A percentile compares a stretch with the other conserved stretches of the same genome.
Evolutionary conservation across 2,797 vertebrate species (phyloP).

Genomic region (Danio tinwini): DNA sequence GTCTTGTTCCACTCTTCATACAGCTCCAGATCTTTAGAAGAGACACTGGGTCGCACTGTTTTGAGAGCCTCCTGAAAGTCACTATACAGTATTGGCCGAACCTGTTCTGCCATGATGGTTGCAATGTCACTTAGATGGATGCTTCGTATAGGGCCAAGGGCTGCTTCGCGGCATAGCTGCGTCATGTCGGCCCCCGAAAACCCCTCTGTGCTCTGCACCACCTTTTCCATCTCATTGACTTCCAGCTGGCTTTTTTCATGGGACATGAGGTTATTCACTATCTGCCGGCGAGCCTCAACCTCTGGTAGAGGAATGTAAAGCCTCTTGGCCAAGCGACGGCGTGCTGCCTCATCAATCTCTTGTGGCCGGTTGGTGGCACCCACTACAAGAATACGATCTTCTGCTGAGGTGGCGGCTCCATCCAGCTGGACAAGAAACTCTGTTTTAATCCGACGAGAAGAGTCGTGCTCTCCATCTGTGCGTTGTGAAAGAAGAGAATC

Average conservation of each 20-base stretch:
- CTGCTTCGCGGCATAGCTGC: constrained; percentile 93
- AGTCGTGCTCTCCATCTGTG: constrained; percentile 94
- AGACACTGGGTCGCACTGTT: constrained; percentile 90
- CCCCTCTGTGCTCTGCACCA: constrained; percentile 82
- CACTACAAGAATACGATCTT: constrained; percentile 95
- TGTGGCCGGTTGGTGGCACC: constrained; percentile 97
- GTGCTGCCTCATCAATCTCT: constrained; percentile 95
- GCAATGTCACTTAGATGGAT: constrained; percentile 87
- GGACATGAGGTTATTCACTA: constrained; percentile 86
- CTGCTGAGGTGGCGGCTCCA: constrained; percentile 89
- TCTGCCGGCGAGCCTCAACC: constrained; percentile 85
- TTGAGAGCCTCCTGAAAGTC: constrained; percentile 92
- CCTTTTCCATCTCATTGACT: constrained; percentile 79
- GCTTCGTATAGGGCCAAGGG: constrained; percentile 94
- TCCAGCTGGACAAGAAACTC: constrained; percentile 97
- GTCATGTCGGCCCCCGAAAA: constrained; percentile 98
- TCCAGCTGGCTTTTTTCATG: constrained; percentile 83
- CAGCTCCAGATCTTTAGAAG: constrained; percentile 87
- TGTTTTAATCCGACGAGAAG: constrained; percentile 94
- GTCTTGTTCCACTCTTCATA: constrained; percentile 95
- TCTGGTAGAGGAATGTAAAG: constrained; percentile 94
- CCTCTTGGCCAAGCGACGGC: constrained; percentile 90
- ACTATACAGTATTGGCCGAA: constrained; percentile 84
- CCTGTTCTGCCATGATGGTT: constrained; percentile 88
- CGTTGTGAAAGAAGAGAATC: constrained; percentile 95